A percentile compares a stretch with the other conserved stretches of the same genome.
Conservation (phyloP, 2,797 vertebrate species). For the Gymnothorax javanicus region DNA sequence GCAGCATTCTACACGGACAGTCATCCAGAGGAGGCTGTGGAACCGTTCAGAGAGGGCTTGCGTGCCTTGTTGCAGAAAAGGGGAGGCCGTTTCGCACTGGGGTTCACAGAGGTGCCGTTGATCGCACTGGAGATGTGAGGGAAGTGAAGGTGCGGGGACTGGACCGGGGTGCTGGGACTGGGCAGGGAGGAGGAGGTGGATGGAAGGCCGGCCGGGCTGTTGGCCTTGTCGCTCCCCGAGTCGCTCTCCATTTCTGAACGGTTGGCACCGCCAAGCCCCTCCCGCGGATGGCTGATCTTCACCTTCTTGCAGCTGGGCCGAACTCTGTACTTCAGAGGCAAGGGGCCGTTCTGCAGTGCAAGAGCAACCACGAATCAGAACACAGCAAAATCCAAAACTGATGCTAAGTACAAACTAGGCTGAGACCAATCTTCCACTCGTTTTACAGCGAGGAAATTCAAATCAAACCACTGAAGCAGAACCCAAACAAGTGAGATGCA, state of each 20-base stretch:
- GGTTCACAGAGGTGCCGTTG: constrained; percentile 63
- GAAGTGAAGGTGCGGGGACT: constrained; percentile 58
- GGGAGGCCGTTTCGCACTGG: constrained; percentile 73
- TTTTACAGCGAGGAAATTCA: background rate
- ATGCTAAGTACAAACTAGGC: background rate
- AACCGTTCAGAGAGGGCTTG: constrained; percentile 88
- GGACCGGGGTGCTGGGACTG: constrained; percentile 53
- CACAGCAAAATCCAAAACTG: background rate
- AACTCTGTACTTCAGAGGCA: constrained; percentile 92
- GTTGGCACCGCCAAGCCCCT: constrained; percentile 59
- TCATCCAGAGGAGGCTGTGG: constrained; percentile 70
- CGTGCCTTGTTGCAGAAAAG: constrained; percentile 72
- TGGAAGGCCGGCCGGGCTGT: constrained; percentile 79
- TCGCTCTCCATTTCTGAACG: constrained; percentile 83
- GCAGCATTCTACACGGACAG: constrained; percentile 60
- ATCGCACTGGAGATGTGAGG: constrained; percentile 66
- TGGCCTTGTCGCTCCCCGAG: constrained; percentile 91
- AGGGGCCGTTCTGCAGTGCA: constrained; percentile 82
- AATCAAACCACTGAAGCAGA: background rate
- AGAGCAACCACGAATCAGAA: background rate
- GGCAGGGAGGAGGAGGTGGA: constrained; percentile 75
- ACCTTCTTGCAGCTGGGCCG: constrained; percentile 86
- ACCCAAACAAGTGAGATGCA: background rate
- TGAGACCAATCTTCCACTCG: background rate
- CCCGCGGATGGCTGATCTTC: constrained; percentile 79